Evolutionary conservation across 2,888 invertebrate genomes (phyloP), one percentile per base, ranked within the genome.

Genomic region (Plebejus melissa): DNA sequence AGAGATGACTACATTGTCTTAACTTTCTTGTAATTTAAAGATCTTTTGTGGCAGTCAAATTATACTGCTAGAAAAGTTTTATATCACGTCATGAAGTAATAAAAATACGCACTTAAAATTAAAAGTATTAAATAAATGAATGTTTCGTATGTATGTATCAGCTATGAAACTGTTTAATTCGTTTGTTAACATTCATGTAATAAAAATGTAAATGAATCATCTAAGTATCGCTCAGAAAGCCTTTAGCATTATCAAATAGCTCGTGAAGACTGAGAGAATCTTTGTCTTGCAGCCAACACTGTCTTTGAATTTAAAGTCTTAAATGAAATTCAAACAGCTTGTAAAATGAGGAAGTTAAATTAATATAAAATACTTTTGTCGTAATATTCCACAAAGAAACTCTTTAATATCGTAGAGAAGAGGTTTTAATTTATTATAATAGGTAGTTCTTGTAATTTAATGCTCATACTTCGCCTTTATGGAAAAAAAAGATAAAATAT

Each of bases 241-340:
- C 50, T 50, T 72, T 32, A 32, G 72, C 32, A 54, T 54, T 50
- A 32, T 72, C 54, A 72, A 72, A 72, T 72, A 72, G 72, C 72
- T 72, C 32, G 72, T 54, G 72, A 54, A 72, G 72, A 72, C 72
- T 72, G 13, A 72, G 54, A 32, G 54, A 72, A 72, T 54, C 72
- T 72, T 72, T 72, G 72, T 72, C 50, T 72, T 72, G 28, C 54
- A 72, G 54, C 72, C 72, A 32, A 72, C 72, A 72, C 54, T 72
- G 72, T 72, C 72, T 72, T 72, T 72, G 72, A 72, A 72, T 72
- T 72, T 72, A 54, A 72, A 72, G 50, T 72, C 72, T 72, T 16
- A 72, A 72, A 72, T 72, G 72, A 54, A 72, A 72, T 54, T 72
- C 72, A 72, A 72, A 72, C 72, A 72, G 72, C 72, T 72, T 72